A percentile compares a stretch with the other conserved stretches of the same genome.
phyloP scores from a whole-genome alignment of 2,113 vertebrate species.

The Anhinga anhinga region DNA sequence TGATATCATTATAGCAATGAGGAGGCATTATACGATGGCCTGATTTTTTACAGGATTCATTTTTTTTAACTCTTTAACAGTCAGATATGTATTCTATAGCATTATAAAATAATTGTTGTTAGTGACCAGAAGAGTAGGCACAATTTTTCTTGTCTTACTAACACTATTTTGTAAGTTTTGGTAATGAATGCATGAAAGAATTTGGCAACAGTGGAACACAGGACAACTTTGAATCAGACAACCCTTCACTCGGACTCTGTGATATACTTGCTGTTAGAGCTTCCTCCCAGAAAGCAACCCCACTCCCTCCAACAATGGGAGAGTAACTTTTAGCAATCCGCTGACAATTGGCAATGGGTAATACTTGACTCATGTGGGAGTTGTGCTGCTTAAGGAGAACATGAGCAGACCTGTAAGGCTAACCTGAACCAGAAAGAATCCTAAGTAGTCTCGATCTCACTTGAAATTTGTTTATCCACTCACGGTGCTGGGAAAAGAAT shows the following conservation, averaged over 20 bases:
- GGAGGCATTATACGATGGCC: slow-evolving; percentile 84
- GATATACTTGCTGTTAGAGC: background rate
- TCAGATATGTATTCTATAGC: slow-evolving; percentile 14
- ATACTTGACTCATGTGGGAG: background rate
- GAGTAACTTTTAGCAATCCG: background rate
- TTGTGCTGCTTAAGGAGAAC: background rate
- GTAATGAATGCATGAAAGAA: background rate
- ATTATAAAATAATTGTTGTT: background rate
- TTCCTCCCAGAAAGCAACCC: background rate
- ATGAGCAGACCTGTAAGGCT: background rate
- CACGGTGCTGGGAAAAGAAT: background rate
- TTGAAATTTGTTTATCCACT: background rate
- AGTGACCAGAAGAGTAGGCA: background rate
- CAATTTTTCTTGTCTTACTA: background rate
- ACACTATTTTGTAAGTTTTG: background rate
- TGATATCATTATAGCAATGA: slow-evolving; percentile 94
- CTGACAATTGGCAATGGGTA: background rate
- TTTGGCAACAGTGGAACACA: background rate
- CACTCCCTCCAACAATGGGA: background rate
- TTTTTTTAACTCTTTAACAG: slow-evolving; percentile 79
- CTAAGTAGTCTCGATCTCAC: background rate
- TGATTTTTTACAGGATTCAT: slow-evolving; percentile 80
- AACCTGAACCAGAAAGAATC: background rate
- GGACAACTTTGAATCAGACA: background rate
- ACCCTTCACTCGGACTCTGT: background rate